Evolutionary conservation across 2,888 invertebrate species (phyloP).

Genomic region (Philereme vetulata): DNA sequence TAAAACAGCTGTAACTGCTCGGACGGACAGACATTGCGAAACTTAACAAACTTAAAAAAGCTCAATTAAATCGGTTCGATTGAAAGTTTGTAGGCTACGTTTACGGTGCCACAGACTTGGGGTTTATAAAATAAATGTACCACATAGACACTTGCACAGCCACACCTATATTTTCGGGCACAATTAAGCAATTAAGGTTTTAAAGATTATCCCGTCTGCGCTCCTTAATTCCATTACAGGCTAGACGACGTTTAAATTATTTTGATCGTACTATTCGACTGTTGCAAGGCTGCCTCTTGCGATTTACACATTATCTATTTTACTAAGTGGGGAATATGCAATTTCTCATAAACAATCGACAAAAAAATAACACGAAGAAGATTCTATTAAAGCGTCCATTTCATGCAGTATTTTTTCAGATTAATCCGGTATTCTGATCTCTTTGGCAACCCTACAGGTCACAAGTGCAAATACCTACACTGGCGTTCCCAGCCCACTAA

Average conservation of each 20-base stretch:
- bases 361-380: neutral
- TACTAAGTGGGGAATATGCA: too few species aligned
- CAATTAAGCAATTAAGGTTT: constrained; percentile 6
- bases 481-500: constrained; percentile 11
- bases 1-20: too few species aligned
- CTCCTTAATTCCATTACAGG: constrained; percentile 18
- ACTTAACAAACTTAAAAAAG: too few species aligned
- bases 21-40: too few species aligned
- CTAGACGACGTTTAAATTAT: constrained; percentile 13
- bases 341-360: too few species aligned
- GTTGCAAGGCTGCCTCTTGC: neutral
- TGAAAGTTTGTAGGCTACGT: too few species aligned
- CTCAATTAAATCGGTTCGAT: too few species aligned
- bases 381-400: too few species aligned
- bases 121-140: too few species aligned
- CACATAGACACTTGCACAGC: too few species aligned
- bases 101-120: too few species aligned
- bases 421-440: constrained; percentile 2
- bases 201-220: constrained; percentile 12
- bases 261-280: constrained; percentile 15
- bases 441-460: constrained; percentile 4
- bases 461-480: constrained; percentile 22
- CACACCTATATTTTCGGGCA: constrained; percentile 1
- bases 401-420: neutral
- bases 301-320: too few species aligned